Percentiles rank a stretch among this genome's conserved stretches.
Conservation (phyloP, 2,888 invertebrate species). For the Polydrusus pterygomalis region DNA sequence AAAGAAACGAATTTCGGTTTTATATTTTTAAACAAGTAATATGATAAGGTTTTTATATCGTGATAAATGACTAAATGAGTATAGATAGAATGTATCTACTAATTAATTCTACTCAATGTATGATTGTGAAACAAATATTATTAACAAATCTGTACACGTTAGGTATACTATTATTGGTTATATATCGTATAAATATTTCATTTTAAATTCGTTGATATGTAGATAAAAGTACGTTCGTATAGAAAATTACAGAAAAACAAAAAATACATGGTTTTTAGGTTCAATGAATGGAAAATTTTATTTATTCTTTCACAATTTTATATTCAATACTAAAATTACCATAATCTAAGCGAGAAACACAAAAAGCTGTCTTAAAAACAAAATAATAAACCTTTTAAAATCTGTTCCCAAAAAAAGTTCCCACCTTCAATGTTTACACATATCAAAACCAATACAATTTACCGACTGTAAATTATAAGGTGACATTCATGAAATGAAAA, state of each 20-base stretch:
- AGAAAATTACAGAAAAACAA: conserved; percentile 2
- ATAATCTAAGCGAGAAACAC: not conserved
- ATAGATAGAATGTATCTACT: too few species aligned
- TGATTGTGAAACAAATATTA: not conserved
- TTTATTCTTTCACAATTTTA: conserved; percentile 9
- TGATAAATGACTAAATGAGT: conserved; percentile 17
- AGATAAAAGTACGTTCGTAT: not conserved
- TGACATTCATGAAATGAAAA: conserved; percentile 63
- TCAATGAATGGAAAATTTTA: too few species aligned
- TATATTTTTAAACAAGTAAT: conserved; percentile 7
- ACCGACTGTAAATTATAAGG: conserved; percentile 70
- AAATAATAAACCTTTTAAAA: not conserved
- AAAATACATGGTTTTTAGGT: not conserved
- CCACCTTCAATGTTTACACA: conserved; percentile 56
- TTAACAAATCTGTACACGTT: conserved; percentile 16
- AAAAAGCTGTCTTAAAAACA: not conserved
- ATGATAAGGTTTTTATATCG: not conserved
- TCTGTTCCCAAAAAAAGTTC: conserved; percentile 10
- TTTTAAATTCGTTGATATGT: conserved; percentile 26
- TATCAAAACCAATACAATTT: conserved; percentile 73
- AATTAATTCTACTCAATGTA: conserved; percentile 7
- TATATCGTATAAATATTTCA: not conserved
- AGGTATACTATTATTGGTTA: not conserved
- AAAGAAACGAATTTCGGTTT: too few species aligned
- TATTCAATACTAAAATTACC: not conserved